Base-by-base conservation (phyloP, 2,797 vertebrate genomes). In the Oryzias dopingdopingensis region DNA sequence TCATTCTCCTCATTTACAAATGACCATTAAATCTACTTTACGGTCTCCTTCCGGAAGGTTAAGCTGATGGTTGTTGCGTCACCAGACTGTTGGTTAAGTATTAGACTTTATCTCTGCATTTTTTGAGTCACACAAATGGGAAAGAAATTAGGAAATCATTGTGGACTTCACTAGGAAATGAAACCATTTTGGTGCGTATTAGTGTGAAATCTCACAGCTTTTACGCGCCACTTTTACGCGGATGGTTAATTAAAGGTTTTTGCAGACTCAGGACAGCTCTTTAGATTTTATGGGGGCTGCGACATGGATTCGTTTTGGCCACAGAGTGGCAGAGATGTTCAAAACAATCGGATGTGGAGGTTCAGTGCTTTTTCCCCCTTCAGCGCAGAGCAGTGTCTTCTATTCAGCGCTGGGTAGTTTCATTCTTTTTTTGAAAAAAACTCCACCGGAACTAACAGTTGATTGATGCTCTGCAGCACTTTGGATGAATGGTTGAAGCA, bases 281-380 rank as follows among this genome's bases (percentile, higher is more conserved):
- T 23, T 20, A 13, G 49, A 16, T 24, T 52, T 23, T 23, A 20
- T 14, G 23, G 42, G 54, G 49, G 52, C 49, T 43, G 65, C 50
- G 61, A 29, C 26, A 80, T 40, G 69, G 74, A 63, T 76, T 76
- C 76, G 50, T 63, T 87, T 89, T 86, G 90, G 86, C 91, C 91
- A 91, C 92, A 75, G 88, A 92, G 92, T 86, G 91, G 91, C 91
- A 90, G 91, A 93, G 89, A 90, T 86, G 89, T 88, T 89, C 90
- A 86, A 86, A 83, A 81, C 80, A 89, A 86, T 83, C 50, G 62
- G 62, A 76, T 80, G 74, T 65, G 52, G 65, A 73, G 57, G 29
- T 68, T 46, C 58, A 15, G 61, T 59, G 32, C 53, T 52, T 53
- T 37, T 42, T 58, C 72, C 24, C 17, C 50, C 47, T 26, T 42